Evolutionary conservation across 2,888 invertebrate species (phyloP), one percentile per base, ranked within the genome.

Genomic region (Cordilura impudica): DNA sequence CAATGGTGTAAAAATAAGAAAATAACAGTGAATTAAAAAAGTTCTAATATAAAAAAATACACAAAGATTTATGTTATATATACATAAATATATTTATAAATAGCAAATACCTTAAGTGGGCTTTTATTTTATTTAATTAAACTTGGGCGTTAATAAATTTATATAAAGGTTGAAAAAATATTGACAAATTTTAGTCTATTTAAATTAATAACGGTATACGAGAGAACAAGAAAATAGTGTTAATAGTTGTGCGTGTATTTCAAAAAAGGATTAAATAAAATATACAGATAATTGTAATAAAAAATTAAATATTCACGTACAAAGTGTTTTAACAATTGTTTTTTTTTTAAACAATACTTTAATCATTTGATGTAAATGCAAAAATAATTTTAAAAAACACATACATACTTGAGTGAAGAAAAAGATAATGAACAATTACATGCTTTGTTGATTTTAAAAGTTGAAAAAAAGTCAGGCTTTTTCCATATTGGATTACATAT

Each of bases 401-500:
- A 12, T 7, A 8, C 6, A 65, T 35, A 14, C 19, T 56, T 45
- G 39, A 71, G 58, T 60, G 26, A 51, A 56, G 47, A 60, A 23
- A 45, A 31, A 66, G 47, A 49, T 35, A 26, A 51, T 10, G 39
- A 53, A 56, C 29, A 71, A 54, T 67, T 72, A 63, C 26, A 65
- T 66, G 78, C 60, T 49, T 78, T 65, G 73, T 60, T 70, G 66
- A 31, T 14, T 65, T 56, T 31, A 16, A 69, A 65, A 70, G 63
- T 54, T 29, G 45, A 26, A 51, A 8, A 63, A 21, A 79, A 54
- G 53, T 19, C 12, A 47, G 43, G 21, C 21, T 16, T 23, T 61
- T 78, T 21, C 67, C 74, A 75, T 79, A 79, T 75, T 53, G 75
- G 67, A 75, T 71, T 79, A 75, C 79, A 56, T 71, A 49, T 43